phyloP scores from a whole-genome alignment of 2,797 vertebrate genomes.

The Cirrhinus mrigala region DNA sequence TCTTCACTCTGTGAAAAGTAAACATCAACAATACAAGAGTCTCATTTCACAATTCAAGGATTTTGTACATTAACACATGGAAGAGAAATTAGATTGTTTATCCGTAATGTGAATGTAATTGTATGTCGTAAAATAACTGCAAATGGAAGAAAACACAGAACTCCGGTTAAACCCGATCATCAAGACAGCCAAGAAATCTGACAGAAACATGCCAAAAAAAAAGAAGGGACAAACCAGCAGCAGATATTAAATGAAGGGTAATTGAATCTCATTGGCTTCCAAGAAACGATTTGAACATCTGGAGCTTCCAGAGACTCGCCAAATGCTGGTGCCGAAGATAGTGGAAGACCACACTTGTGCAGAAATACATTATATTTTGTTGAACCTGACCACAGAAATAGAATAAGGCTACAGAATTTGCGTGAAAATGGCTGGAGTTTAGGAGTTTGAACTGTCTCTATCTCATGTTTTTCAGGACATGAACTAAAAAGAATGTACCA shows the following conservation, averaged over 20 bases:
- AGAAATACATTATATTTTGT: background rate
- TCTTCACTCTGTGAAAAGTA: background rate
- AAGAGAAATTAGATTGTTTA: background rate
- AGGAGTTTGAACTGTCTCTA: background rate
- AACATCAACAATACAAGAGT: background rate
- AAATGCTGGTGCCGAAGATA: background rate
- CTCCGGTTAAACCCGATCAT: background rate
- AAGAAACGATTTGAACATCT: constrained; percentile 42
- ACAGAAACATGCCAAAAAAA: constrained; percentile 43
- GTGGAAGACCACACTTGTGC: background rate
- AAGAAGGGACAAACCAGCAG: constrained; percentile 7
- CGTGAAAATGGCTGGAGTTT: background rate
- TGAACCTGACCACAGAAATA: background rate
- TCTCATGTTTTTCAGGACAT: background rate
- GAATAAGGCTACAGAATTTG: background rate
- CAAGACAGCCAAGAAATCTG: constrained; percentile 14
- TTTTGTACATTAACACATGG: background rate
- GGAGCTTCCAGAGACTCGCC: constrained; percentile 21
- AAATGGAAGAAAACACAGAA: background rate
- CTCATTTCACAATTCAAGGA: background rate
- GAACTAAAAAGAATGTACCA: background rate
- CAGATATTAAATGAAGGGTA: constrained; percentile 20
- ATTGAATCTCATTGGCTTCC: constrained; percentile 38
- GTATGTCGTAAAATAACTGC: background rate
- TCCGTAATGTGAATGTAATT: background rate